These are phyloP conservation scores for Campylomormyrus tamandua DNA, from an alignment of 2,113 vertebrate genomes.

Conservation along the genomic window DNA sequence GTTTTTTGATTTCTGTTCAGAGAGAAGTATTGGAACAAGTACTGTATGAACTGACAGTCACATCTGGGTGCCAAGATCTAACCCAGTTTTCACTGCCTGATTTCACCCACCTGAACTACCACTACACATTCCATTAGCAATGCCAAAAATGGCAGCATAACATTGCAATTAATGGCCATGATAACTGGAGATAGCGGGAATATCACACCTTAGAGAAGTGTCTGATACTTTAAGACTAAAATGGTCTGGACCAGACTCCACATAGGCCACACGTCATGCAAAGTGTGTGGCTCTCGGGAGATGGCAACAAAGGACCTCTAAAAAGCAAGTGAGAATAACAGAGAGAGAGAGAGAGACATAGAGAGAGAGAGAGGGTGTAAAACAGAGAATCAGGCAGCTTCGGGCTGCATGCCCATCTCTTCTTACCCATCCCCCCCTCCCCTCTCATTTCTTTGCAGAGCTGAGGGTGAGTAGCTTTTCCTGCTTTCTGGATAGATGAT, in stretches of 20 bases:
- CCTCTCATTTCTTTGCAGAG: conserved; percentile 52
- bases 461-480: conserved; percentile 68
- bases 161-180: conserved; percentile 39
- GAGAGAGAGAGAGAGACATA: conserved; percentile 48
- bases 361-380: conserved; percentile 41
- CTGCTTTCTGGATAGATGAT: conserved; percentile 64
- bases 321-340: conserved; percentile 56
- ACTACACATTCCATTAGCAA: conserved; percentile 35
- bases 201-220: conserved; percentile 50
- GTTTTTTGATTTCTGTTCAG: conserved; percentile 23
- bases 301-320: conserved; percentile 57
- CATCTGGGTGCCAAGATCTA: conserved; percentile 33
- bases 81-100: conserved; percentile 30
- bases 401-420: conserved; percentile 33
- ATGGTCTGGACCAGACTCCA: conserved; percentile 56
- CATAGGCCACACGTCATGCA: conserved; percentile 68
- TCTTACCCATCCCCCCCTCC: conserved; percentile 37
- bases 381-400: conserved; percentile 63
- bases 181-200: conserved; percentile 54
- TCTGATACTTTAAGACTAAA: conserved; percentile 58
- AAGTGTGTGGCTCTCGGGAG: conserved; percentile 57
- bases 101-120: conserved; percentile 27
- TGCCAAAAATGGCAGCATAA: conserved; percentile 36
- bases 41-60: conserved; percentile 20
- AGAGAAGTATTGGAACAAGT: conserved; percentile 24